Evolutionary conservation across 2,797 vertebrate species (phyloP), one percentile per base, ranked within the genome.

Genomic region (Karalla daura): DNA sequence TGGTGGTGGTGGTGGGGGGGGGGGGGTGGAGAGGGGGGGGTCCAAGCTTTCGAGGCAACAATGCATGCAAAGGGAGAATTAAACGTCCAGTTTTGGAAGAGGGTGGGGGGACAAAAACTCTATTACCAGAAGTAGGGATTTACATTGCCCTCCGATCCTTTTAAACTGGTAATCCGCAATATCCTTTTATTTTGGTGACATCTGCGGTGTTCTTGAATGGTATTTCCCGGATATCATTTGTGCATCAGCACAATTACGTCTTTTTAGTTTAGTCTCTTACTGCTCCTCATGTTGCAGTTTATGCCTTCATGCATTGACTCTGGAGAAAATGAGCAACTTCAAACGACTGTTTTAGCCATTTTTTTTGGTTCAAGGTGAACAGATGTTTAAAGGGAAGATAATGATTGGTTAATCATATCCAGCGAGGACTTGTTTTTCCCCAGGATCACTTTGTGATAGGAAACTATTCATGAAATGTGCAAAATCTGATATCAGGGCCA

Each of bases 141-240:
- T 70, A 45, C 36, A 56, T 65, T 40, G 2, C 24, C 52, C 21
- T 49, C 20, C 27, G 5, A 35, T 47, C 47, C 56, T 75, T 66
- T 50, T 69, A 54, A 76, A 64, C 58, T 70, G 27, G 8, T 66
- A 76, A 87, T 84, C 81, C 32, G 7, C 56, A 74, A 69, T 81
- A 79, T 85, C 82, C 75, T 80, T 60, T 81, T 70, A 74, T 70
- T 79, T 79, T 69, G 63, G 47, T 30, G 21, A 70, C 46, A 64
- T 77, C 78, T 68, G 66, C 46, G 56, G 21, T 49, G 39, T 68
- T 77, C 68, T 18, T 63, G 36, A 63, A 13, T 6, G 8, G 10
- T 15, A 55, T 78, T 74, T 82, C 51, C 27, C 35, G 14, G 17
- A 64, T 40, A 63, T 62, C 8, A 41, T 39, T 55, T 7, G 4